Conservation (phyloP, 2,113 vertebrate genomes). For the Zeus faber region DNA sequence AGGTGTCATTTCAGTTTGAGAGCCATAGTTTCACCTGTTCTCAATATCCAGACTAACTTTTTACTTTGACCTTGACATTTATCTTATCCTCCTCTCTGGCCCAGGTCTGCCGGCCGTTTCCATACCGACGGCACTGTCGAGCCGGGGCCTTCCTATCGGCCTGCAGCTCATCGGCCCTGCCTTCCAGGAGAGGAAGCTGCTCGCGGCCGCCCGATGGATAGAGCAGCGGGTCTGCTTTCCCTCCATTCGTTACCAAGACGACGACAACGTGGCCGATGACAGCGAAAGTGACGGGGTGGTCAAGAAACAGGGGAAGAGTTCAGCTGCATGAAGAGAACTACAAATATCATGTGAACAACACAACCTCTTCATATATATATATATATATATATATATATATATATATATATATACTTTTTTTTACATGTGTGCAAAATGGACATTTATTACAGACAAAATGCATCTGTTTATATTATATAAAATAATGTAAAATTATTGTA, state of each 20-base stretch:
- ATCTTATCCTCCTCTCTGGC: not conserved
- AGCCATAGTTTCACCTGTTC: too few relatives aligned
- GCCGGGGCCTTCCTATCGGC: slow-evolving; percentile 85
- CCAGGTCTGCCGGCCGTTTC: slow-evolving; percentile 88
- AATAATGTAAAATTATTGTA: too few relatives aligned
- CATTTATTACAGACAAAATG: too few relatives aligned
- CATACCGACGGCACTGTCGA: slow-evolving; percentile 84
- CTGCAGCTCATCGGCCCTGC: slow-evolving; percentile 89
- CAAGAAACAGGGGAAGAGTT: slow-evolving; percentile 31
- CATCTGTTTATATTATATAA: too few relatives aligned
- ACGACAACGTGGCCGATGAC: slow-evolving; percentile 18
- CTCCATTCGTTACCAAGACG: slow-evolving; percentile 63
- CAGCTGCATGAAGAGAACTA: slow-evolving; percentile 18
- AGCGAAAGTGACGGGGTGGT: not conserved
- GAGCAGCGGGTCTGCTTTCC: slow-evolving; percentile 90
- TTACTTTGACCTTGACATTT: slow-evolving; percentile 5
- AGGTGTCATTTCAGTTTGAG: too few relatives aligned
- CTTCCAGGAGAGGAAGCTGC: slow-evolving; percentile 84
- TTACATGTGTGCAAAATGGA: too few relatives aligned
- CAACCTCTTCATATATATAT: too few relatives aligned
- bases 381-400: too few relatives aligned
- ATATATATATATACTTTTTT: too few relatives aligned
- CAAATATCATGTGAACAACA: not conserved
- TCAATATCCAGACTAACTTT: too few relatives aligned
- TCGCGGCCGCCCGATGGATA: slow-evolving; percentile 88